phyloP scores from a whole-genome alignment of 2,797 vertebrate genomes.

The Gastrophryne carolinensis region DNA sequence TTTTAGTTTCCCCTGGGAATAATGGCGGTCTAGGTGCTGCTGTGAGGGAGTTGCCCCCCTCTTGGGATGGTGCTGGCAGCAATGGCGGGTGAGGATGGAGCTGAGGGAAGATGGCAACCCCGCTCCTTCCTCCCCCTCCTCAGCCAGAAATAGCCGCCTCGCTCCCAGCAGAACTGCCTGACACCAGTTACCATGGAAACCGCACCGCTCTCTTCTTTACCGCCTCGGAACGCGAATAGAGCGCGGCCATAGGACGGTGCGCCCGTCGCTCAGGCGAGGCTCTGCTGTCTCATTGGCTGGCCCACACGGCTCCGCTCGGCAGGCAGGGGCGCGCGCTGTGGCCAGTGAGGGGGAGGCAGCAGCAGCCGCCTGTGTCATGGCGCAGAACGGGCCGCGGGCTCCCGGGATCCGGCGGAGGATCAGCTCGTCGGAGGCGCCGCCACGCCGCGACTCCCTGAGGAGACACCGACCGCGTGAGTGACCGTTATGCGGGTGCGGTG shows the following conservation, averaged over 20 bases:
- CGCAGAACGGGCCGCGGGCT: not conserved
- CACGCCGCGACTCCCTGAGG: slow-evolving; percentile 17
- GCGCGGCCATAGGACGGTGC: not conserved
- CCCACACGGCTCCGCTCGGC: too few relatives aligned
- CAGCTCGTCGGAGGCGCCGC: not conserved
- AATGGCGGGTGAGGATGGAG: too few relatives aligned
- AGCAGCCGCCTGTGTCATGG: too few relatives aligned
- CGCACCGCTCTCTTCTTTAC: slow-evolving; percentile 33
- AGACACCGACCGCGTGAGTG: slow-evolving; percentile 44
- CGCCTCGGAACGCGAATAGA: rapidly evolving
- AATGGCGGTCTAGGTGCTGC: slow-evolving; percentile 13
- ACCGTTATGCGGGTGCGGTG: not conserved
- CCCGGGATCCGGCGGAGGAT: not conserved
- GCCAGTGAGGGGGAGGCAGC: not conserved
- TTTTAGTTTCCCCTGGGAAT: slow-evolving; percentile 17
- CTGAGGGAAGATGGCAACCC: too few relatives aligned
- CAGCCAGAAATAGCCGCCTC: slow-evolving; percentile 36
- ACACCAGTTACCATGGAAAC: slow-evolving; percentile 43
- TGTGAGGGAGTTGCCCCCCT: too few relatives aligned
- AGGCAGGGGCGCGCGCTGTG: not conserved
- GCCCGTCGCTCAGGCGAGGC: not conserved
- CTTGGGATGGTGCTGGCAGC: too few relatives aligned
- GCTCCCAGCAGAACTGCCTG: slow-evolving; percentile 18
- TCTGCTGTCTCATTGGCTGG: not conserved
- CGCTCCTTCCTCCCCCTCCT: not conserved